A percentile compares a stretch with the other conserved stretches of the same genome.
phyloP scores from a whole-genome alignment of 1,140 invertebrate species.

The Leucophenga varia region DNA sequence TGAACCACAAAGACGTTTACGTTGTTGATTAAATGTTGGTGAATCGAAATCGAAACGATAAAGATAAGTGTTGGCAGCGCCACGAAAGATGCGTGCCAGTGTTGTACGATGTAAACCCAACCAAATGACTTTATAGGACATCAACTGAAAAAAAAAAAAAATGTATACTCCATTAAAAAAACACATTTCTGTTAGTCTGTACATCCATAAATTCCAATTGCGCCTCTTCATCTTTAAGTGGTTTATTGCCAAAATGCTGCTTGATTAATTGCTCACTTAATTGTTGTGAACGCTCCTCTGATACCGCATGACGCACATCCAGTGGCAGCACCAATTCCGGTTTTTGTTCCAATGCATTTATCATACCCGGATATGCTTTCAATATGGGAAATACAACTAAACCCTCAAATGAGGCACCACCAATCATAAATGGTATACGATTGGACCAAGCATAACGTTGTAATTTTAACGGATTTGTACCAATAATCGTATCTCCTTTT shows the following conservation, averaged over 20 bases:
- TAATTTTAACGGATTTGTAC: slow-evolving; percentile 15
- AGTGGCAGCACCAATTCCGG: slow-evolving; percentile 28
- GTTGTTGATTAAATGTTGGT: slow-evolving; percentile 37
- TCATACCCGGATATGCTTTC: slow-evolving; percentile 20
- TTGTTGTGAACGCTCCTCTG: background rate
- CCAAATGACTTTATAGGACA: slow-evolving; percentile 54
- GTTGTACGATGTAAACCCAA: slow-evolving; percentile 52
- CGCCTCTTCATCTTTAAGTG: background rate
- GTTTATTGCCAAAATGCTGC: slow-evolving; percentile 10
- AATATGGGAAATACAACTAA: slow-evolving; percentile 35
- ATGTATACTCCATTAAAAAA: background rate
- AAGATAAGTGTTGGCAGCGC: slow-evolving; percentile 50
- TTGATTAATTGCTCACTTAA: slow-evolving; percentile 1
- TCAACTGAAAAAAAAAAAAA: slow-evolving; percentile 25
- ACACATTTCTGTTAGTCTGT: too few species aligned
- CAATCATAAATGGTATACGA: slow-evolving; percentile 51
- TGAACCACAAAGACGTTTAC: slow-evolving; percentile 44
- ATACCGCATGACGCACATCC: slow-evolving; percentile 58
- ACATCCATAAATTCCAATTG: slow-evolving; percentile 11
- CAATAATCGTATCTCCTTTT: slow-evolving; percentile 6
- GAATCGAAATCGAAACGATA: slow-evolving; percentile 58
- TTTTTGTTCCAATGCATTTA: slow-evolving; percentile 23
- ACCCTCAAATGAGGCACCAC: slow-evolving; percentile 48
- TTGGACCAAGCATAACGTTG: slow-evolving; percentile 41
- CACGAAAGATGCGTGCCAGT: slow-evolving; percentile 38